Evolutionary conservation across 1,140 invertebrate species (phyloP), one percentile per base, ranked within the genome.

Genomic region (Meloidogyne exigua): DNA sequence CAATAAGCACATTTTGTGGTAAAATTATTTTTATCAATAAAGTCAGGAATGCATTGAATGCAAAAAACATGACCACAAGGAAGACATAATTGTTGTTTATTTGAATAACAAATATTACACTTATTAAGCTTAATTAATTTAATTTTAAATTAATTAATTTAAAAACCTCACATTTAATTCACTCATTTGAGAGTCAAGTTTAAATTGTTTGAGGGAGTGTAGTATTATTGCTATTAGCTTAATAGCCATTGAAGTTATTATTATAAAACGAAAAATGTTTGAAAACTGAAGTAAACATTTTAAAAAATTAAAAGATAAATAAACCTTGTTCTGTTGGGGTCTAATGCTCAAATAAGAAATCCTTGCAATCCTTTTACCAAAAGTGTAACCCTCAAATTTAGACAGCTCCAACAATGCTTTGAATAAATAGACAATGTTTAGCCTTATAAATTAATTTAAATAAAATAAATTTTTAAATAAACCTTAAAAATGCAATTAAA

Each of bases 21-120:
- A 57, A 57, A 57, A 57, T 57, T 57, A 21, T 57, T 57, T 57
- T 57, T n/a, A 57, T 57, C 49, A 57, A 57, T 57, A 57, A 57
- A 57, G 21, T 57, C 49, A 57, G 49, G 49, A 57, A 57, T 57
- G 7, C 49, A 57, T 57, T 57, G 49, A 57, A 57, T 57, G 21
- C 49, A 57, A 57, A 57, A 57, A n/a, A 57, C 18, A 57, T 57
- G 49, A 7, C 49, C 49, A 57, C 49, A 57, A 0, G 49, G 49
- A 57, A 57, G 49, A 9, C 49, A 57, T 57, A 57, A 57, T 57
- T 57, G 49, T 57, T 57, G 49, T 57, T 57, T 57, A 57, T 57
- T 57, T 57, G 49, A 57, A 57, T 57, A 57, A 57, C 49, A 57
- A 57, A 57, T 57, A 57, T 57, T 57, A 57, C 49, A 57, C 21